Conservation (phyloP, 2,797 vertebrate species). For the Rhynchonycteris naso region DNA sequence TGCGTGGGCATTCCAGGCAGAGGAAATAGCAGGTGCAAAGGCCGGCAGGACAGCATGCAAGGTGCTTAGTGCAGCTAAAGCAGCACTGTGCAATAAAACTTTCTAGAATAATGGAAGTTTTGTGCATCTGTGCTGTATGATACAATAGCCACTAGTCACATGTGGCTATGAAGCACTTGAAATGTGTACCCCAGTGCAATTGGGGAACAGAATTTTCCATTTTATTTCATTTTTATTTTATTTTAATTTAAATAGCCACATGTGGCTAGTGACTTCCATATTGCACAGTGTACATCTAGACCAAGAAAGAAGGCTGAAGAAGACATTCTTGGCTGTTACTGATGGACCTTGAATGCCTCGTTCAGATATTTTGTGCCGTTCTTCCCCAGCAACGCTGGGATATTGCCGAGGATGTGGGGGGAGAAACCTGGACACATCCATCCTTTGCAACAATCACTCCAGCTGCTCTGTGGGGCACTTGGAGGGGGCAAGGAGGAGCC, state of each 20-base stretch:
- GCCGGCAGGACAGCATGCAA: background rate
- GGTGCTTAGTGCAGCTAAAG: background rate
- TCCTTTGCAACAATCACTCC: background rate
- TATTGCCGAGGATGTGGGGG: background rate
- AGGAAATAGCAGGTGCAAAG: background rate
- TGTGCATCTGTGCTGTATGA: background rate
- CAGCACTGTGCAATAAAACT: background rate
- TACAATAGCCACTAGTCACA: background rate
- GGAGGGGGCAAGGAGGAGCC: background rate
- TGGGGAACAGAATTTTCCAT: constrained; percentile 7
- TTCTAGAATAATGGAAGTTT: background rate
- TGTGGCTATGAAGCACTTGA: background rate
- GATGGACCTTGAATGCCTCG: background rate
- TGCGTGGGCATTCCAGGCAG: background rate
- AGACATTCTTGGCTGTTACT: background rate
- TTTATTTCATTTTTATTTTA: constrained; percentile 29
- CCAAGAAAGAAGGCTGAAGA: background rate
- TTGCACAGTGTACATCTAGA: background rate
- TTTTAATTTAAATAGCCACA: background rate
- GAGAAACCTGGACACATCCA: background rate
- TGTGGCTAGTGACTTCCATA: background rate
- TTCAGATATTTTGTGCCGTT: background rate
- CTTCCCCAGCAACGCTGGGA: background rate
- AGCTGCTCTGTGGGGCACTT: background rate
- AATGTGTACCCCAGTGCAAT: background rate